phyloP scores from a whole-genome alignment of 2,888 invertebrate species.

The Dryomyza anilis region DNA sequence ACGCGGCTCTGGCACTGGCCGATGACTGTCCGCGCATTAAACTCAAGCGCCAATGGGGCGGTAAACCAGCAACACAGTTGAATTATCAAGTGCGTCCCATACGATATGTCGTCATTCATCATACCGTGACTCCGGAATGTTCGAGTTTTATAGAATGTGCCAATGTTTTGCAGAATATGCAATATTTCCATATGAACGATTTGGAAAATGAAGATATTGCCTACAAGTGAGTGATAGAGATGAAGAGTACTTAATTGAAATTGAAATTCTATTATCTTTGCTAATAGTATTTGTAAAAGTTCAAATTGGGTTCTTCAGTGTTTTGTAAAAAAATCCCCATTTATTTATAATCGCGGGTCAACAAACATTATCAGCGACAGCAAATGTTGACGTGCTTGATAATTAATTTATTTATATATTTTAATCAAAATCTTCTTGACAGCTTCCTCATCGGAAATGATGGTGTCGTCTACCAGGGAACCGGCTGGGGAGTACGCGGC shows the following conservation, averaged over 20 bases:
- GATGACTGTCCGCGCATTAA: constrained; percentile 64
- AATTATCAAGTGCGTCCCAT: constrained; percentile 68
- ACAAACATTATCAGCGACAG: background rate
- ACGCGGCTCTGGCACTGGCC: background rate
- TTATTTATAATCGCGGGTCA: too few species aligned
- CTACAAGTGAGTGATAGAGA: constrained; percentile 60
- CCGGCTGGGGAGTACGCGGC: constrained; percentile 68
- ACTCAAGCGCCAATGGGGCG: constrained; percentile 68
- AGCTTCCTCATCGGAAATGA: constrained; percentile 70
- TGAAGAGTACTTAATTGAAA: too few species aligned
- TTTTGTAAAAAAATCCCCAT: background rate
- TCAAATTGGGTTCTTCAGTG: too few species aligned
- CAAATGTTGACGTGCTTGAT: too few species aligned
- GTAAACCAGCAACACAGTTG: constrained; percentile 60
- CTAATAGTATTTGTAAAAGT: too few species aligned
- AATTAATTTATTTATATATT: too few species aligned
- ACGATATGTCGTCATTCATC: constrained; percentile 65
- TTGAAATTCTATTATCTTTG: too few species aligned
- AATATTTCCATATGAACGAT: constrained; percentile 63
- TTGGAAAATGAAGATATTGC: constrained; percentile 65
- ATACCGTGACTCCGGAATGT: constrained; percentile 65
- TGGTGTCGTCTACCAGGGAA: constrained; percentile 70
- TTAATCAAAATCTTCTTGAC: too few species aligned
- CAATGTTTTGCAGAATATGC: constrained; percentile 62
- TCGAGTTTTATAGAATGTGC: constrained; percentile 61